Conservation (phyloP, 2,113 vertebrate genomes). For the Pseudolaguvia tuberculata region DNA sequence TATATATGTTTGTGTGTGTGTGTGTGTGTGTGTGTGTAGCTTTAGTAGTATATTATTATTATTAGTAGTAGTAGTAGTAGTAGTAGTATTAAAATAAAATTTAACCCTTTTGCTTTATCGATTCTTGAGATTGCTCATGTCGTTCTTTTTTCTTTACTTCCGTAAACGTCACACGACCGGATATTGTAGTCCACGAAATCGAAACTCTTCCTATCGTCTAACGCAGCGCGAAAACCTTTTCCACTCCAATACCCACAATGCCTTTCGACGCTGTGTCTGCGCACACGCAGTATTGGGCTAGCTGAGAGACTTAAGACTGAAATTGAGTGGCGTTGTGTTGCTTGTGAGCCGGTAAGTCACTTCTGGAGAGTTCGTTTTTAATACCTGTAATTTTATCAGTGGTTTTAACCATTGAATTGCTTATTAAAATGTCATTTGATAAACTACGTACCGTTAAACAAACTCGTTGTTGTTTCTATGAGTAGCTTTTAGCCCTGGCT, state of each 20-base stretch:
- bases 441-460: background rate
- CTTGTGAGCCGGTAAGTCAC: background rate
- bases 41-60: background rate
- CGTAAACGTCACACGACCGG: background rate
- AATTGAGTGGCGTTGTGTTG: background rate
- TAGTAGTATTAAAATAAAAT: background rate
- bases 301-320: background rate
- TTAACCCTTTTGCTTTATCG: background rate
- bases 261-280: conserved; percentile 28
- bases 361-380: background rate
- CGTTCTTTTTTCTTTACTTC: background rate
- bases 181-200: conserved; percentile 53
- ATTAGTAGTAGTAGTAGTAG: background rate
- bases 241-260: conserved; percentile 57
- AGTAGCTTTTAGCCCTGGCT: background rate
- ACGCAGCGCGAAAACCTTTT: accelerated
- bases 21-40: no score
- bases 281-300: conserved; percentile 56
- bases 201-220: accelerated
- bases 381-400: no score
- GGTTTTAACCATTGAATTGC: background rate
- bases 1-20: background rate
- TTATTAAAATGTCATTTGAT: background rate
- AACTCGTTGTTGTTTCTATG: background rate
- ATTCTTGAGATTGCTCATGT: background rate